Evolutionary conservation across 2,113 vertebrate species (phyloP), one percentile per base, ranked within the genome.

Genomic region (Micronycteris hirsuta): DNA sequence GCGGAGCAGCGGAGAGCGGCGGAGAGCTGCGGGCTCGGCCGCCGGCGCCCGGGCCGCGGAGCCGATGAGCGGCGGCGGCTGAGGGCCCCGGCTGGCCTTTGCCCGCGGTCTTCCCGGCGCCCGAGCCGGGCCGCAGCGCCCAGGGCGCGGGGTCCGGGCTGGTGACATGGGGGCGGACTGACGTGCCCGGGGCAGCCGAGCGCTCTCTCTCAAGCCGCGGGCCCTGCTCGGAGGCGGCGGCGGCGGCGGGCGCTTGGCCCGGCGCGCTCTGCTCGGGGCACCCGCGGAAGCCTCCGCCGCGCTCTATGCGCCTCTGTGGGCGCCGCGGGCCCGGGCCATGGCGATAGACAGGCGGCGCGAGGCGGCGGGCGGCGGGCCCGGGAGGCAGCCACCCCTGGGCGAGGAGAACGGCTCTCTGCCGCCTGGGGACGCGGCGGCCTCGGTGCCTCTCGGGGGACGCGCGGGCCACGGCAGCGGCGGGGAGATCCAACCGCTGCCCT

Each of bases 381-480:
- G 97, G 86, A 58, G 96, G 92, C 96, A 95, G 91, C 87, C 92
- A 31, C 67, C 97, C 13, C 95, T 97, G 94, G 96, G 98, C 28
- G 98, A 98, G 96, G 98, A 98, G 96, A 98, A 98, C 93, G 98
- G 98, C 43, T 97, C 98, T 2, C 93, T 98, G 94, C 98, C 98
- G 76, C 98, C 98, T 31, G 96, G 98, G 78, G 94, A 98, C 94
- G 86, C 97, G 10, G 96, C 86, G 33, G 98, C 82, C 28, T 87
- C 96, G 15, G 97, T 87, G 94, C 97, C 97, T 82, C 97, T 97
- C 63, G 97, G 90, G 78, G 97, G 87, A 3, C 89, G 97, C 38
- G 58, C 94, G 78, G 96, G 92, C n/a, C 56, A 96, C 6, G 16
- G 78, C 14, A 70, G 93, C 74, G 95, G 86, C 43, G 97, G 96